phyloP scores from a whole-genome alignment of 2,888 invertebrate genomes.

The Neoascia interrupta region DNA sequence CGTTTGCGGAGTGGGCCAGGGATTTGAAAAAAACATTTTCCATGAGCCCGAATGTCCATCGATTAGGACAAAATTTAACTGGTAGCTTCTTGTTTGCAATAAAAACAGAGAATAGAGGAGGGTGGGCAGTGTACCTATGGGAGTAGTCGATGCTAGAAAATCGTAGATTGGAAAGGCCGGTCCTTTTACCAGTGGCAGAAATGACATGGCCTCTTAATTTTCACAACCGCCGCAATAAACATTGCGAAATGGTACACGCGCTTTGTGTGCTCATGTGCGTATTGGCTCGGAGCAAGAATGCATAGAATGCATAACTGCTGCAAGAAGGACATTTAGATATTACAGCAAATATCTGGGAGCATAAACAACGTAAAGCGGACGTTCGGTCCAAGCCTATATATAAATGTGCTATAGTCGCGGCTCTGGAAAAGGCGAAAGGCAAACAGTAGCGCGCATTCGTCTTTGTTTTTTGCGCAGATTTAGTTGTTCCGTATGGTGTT shows the following conservation, averaged over 20 bases:
- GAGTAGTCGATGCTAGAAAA: too few species aligned
- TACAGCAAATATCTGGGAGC: too few species aligned
- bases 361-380: too few species aligned
- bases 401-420: too few species aligned
- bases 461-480: too few species aligned
- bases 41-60: constrained; percentile 49
- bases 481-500: too few species aligned
- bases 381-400: too few species aligned
- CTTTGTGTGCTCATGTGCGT: constrained; percentile 46
- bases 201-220: constrained; percentile 69
- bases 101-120: constrained; percentile 31
- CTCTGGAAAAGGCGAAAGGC: constrained; percentile 21
- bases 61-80: constrained; percentile 57
- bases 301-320: constrained; percentile 10
- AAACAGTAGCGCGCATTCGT: too few species aligned
- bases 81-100: too few species aligned
- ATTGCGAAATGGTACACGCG: constrained; percentile 65
- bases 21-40: constrained; percentile 53
- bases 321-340: constrained; percentile 67
- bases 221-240: constrained; percentile 68
- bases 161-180: too few species aligned
- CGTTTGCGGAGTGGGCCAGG: constrained; percentile 29
- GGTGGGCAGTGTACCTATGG: constrained; percentile 22
- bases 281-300: background rate
- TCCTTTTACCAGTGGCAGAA: too few species aligned